phyloP scores from a whole-genome alignment of 2,888 invertebrate species.

The Drosophila nigricruria region DNA sequence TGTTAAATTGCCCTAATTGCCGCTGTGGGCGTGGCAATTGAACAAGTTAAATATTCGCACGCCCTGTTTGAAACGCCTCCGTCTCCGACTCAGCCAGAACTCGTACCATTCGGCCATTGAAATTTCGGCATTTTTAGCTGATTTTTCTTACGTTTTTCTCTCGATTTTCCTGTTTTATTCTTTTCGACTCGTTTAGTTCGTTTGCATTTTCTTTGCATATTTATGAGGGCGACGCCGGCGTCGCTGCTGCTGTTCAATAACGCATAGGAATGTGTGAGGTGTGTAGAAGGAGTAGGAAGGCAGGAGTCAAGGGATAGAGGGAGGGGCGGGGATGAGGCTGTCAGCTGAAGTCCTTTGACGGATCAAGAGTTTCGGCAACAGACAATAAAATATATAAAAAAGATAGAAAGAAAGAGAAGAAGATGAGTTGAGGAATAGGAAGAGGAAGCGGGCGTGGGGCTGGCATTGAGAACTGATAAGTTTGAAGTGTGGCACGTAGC shows the following conservation, averaged over 20 bases:
- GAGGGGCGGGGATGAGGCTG: not conserved
- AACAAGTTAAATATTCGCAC: slow-evolving; percentile 53
- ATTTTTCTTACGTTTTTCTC: slow-evolving; percentile 5
- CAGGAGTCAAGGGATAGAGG: too few relatives aligned
- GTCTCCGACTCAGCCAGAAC: not conserved
- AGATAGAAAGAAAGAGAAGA: not conserved
- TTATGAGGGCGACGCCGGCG: slow-evolving; percentile 61
- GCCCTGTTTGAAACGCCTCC: slow-evolving; percentile 18
- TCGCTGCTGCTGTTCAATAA: slow-evolving; percentile 47
- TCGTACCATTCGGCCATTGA: not conserved
- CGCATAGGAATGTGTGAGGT: slow-evolving; percentile 47
- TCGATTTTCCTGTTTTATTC: slow-evolving; percentile 9
- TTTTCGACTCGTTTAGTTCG: slow-evolving; percentile 56
- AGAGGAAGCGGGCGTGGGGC: slow-evolving; percentile 12
- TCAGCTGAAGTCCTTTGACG: slow-evolving; percentile 24
- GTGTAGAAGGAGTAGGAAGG: not conserved
- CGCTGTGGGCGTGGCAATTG: slow-evolving; percentile 60
- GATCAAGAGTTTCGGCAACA: slow-evolving; percentile 56
- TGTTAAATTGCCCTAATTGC: slow-evolving; percentile 55
- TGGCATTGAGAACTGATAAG: slow-evolving; percentile 24
- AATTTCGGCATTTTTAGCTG: slow-evolving; percentile 3
- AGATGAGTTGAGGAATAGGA: not conserved
- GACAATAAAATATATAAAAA: slow-evolving; percentile 37
- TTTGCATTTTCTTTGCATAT: slow-evolving; percentile 76
- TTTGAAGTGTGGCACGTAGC: slow-evolving; percentile 46